Base-by-base conservation (phyloP, 2,888 invertebrate species). In the Apotomis capreana region DNA sequence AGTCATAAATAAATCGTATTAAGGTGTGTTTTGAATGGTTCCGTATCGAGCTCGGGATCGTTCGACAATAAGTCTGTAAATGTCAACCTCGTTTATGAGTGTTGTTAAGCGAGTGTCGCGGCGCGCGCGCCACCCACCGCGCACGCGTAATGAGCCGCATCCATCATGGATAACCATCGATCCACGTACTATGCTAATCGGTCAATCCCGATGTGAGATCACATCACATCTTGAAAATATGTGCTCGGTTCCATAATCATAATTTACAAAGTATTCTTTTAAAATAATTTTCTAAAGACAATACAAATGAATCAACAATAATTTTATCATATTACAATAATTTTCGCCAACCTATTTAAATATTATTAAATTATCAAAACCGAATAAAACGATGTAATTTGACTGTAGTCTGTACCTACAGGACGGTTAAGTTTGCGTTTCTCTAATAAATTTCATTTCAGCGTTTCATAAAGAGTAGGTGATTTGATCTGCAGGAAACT, bases 1-100 rank as follows among this genome's bases (percentile, higher is more conserved):
- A 78, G 85, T 80, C 87, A 89, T 92, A 91, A 91, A 92, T 92
- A 91, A 90, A 87, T 87, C 83, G 87, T 88, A 89, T 89, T 88
- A 88, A 87, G 84, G 85, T 84, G 84, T 84, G 85, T 87, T 87
- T 87, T 86, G 85, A 87, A 86, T 85, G 83, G 85, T 81, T 83
- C 82, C 81, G 82, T 90, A 89, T 90, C 89, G 82, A 80, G 81
- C 77, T 81, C 83, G 83, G 83, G 87, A 90, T 91, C 74, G 80
- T 80, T 80, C 81, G 86, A 89, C 88, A 89, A 90, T 89, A 87
- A 85, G 86, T 85, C 84, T 83, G 82, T 77, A 75, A 75, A 74
- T 86, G 87, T 88, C 86, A 84, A 80, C 78, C 82, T 81, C 84
- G 83, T 87, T 86, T 88, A 87, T 85, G 87, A 87, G 84, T 75